Evolutionary conservation across 2,888 invertebrate species (phyloP), one percentile per base, ranked within the genome.

Genomic region (Latrodectus elegans): DNA sequence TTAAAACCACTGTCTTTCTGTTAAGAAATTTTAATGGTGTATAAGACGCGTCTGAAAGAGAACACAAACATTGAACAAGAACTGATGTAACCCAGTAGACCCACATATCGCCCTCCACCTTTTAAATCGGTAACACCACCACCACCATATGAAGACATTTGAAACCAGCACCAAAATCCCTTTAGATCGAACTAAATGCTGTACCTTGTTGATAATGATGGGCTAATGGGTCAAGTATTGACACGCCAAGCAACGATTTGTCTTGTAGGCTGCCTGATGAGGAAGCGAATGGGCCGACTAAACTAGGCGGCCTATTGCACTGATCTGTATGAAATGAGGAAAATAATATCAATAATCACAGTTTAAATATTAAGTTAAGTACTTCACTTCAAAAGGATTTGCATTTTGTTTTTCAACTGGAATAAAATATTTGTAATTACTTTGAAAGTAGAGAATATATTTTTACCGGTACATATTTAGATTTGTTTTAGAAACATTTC

Each of bases 181-280:
- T 38, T 38, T 38, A 38, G 65, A 68, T 53, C 38, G 12, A 49
- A 38, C 12, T 14, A 64, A 15, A 81, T 80, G 76, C 51, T 70
- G 38, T 88, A 88, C 88, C 88, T 83, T 88, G 88, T 65, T 88
- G 83, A 60, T 88, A 88, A 53, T 84, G 88, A 78, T 79, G 88
- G 55, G 81, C 65, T 71, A 86, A 67, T n/a, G 83, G 83, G 67
- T 88, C 88, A 11, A 88, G 75, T 68, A 88, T 64, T 15, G 88
- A 83, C 12, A 78, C 83, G 38, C 88, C 84, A 15, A 88, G 74
- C 64, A 88, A 60, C 11, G 87, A 67, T 87, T 79, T 85, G 65
- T 88, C 84, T 77, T 88, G 88, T 67, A 88, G 53, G 67, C 76
- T 79, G 67, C 83, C 26, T 49, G 88, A 77, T 14, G 88, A 76